These are phyloP conservation scores for Dinothrombium tinctorium DNA, from an alignment of 1,140 invertebrate species.

Conservation along the genomic window DNA sequence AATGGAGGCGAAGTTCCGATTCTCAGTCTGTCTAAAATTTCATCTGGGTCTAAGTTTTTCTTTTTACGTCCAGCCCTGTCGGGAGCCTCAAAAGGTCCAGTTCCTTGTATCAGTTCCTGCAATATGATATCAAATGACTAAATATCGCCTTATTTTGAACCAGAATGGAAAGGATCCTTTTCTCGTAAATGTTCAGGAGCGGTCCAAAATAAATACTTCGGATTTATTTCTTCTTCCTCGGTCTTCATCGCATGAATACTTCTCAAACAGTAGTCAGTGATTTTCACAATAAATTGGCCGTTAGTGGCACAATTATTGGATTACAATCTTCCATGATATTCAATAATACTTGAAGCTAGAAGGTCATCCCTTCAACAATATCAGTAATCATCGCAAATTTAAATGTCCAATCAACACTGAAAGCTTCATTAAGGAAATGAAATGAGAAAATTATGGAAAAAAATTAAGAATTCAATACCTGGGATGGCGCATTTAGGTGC, in stretches of 20 bases:
- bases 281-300: slow-evolving; percentile 84
- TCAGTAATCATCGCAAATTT: slow-evolving; percentile 62
- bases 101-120: slow-evolving; percentile 55
- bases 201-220: slow-evolving; percentile 44
- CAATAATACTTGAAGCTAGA: slow-evolving; percentile 68
- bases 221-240: slow-evolving; percentile 6
- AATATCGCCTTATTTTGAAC: slow-evolving; percentile 56
- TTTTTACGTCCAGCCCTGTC: slow-evolving; percentile 18
- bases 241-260: slow-evolving; percentile 24
- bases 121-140: slow-evolving; percentile 68
- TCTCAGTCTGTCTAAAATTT: slow-evolving; percentile 23
- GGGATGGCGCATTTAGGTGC: slow-evolving; percentile 1
- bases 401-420: slow-evolving; percentile 78
- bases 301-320: slow-evolving; percentile 96
- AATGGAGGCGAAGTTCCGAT: slow-evolving; percentile 33
- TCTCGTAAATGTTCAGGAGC: slow-evolving; percentile 52
- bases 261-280: slow-evolving; percentile 82
- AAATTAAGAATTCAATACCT: slow-evolving; percentile 5
- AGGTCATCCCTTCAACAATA: slow-evolving; percentile 52
- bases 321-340: slow-evolving; percentile 82
- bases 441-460: too few species aligned
- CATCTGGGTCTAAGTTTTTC: slow-evolving; percentile 45
- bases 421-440: slow-evolving; percentile 77
- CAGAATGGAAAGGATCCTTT: slow-evolving; percentile 22
- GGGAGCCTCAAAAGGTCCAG: slow-evolving; percentile 57